Percentiles rank a stretch among this genome's conserved stretches.
These are phyloP conservation scores for Hedya salicella DNA, from an alignment of 2,888 invertebrate species.

Conservation along the genomic window DNA sequence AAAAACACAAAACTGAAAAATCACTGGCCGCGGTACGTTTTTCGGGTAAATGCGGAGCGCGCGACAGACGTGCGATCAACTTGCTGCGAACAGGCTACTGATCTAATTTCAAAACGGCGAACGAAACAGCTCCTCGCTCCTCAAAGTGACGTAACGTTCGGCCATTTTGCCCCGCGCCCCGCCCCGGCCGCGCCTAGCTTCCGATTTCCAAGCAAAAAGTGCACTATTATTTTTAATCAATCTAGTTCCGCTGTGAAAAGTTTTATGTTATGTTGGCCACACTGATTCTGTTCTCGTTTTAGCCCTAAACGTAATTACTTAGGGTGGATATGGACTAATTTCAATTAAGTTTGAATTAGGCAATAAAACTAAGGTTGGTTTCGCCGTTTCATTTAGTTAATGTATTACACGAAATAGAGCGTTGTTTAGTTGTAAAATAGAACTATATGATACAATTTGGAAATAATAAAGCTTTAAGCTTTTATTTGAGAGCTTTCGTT, in stretches of 20 bases:
- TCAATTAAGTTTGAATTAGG: conserved; percentile 38
- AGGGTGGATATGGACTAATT: conserved; percentile 22
- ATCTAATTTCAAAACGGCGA: conserved; percentile 76
- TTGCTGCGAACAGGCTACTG: conserved; percentile 72
- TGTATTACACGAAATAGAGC: conserved; percentile 6
- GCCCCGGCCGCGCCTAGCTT: conserved; percentile 67
- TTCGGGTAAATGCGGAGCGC: conserved; percentile 48
- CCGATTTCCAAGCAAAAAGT: conserved; percentile 65
- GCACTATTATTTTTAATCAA: conserved; percentile 74
- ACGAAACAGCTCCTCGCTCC: conserved; percentile 68
- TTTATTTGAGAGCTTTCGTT: background rate
- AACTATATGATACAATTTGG: background rate
- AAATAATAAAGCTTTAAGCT: background rate
- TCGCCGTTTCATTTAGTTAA: conserved; percentile 37
- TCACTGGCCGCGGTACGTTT: conserved; percentile 57
- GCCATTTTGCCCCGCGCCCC: conserved; percentile 74
- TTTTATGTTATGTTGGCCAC: conserved; percentile 3
- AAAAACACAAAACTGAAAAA: conserved; percentile 59
- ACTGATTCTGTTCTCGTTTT: background rate
- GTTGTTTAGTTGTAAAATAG: conserved; percentile 15
- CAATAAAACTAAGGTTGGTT: conserved; percentile 34
- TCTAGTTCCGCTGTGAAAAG: conserved; percentile 49
- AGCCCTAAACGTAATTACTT: conserved; percentile 23
- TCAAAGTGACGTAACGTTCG: conserved; percentile 79
- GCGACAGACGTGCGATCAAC: conserved; percentile 53